Evolutionary conservation across 92 coral and sea anemone species (phyloP).

Genomic region (Phymanthus crucifer): DNA sequence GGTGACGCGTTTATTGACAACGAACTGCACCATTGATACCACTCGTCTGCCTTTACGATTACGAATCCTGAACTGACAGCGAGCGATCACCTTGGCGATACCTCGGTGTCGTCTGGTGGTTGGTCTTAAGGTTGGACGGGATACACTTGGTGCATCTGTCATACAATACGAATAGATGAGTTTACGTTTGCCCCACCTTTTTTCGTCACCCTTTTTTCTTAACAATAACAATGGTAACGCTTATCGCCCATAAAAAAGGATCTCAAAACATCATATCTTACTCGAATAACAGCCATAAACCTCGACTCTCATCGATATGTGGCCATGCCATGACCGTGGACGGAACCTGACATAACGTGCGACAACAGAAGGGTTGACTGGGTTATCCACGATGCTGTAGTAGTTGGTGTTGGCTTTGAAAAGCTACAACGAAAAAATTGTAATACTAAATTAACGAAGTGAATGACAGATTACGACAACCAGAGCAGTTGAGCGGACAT

Average conservation of each 20-base stretch:
- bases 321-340: conserved; percentile 74
- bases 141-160: conserved; percentile 66
- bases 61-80: conserved; percentile 63
- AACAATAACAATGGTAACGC: no score
- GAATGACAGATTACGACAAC: no score
- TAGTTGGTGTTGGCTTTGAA: conserved; percentile 70
- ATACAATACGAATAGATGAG: neutral
- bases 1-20: conserved; percentile 55
- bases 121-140: conserved; percentile 66
- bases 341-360: conserved; percentile 65
- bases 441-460: neutral
- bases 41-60: conserved; percentile 49
- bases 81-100: conserved; percentile 58
- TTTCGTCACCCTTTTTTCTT: no score
- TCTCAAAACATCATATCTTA: conserved; percentile 14
- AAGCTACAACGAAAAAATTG: conserved; percentile 13
- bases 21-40: conserved; percentile 60
- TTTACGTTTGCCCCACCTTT: no score
- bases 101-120: conserved; percentile 56
- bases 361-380: conserved; percentile 64
- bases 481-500: no score
- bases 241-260: no score
- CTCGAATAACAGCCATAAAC: conserved; percentile 83
- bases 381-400: conserved; percentile 67
- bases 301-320: conserved; percentile 80